phyloP scores from a whole-genome alignment of 2,888 invertebrate genomes.

The Priocnemis perturbator region DNA sequence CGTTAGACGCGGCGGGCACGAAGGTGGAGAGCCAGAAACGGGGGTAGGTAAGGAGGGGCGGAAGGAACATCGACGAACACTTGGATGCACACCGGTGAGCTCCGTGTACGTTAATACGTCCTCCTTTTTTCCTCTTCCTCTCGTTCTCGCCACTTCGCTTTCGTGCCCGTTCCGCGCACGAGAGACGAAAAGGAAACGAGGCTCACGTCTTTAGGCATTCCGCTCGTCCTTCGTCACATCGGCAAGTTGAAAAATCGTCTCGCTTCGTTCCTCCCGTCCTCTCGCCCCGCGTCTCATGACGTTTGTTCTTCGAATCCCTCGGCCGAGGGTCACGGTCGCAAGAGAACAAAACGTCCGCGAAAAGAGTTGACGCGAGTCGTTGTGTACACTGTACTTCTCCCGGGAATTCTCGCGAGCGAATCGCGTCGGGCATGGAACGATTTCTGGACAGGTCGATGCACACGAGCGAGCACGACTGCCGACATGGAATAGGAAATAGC shows the following conservation, averaged over 20 bases:
- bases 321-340: too few species aligned
- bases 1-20: background rate
- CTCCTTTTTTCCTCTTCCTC: conserved; percentile 45
- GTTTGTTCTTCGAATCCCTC: too few species aligned
- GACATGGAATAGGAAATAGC: conserved; percentile 36
- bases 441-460: conserved; percentile 69
- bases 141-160: conserved; percentile 48
- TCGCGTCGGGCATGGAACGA: conserved; percentile 43
- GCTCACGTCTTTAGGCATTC: background rate
- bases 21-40: conserved; percentile 16
- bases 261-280: too few species aligned
- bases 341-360: too few species aligned
- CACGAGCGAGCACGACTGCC: conserved; percentile 58
- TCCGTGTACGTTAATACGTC: conserved; percentile 53
- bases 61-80: conserved; percentile 41
- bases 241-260: background rate
- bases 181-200: background rate
- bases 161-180: conserved; percentile 36
- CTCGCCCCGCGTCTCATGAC: too few species aligned
- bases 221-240: conserved; percentile 1
- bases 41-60: conserved; percentile 19
- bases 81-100: conserved; percentile 63
- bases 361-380: too few species aligned
- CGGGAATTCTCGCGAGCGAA: too few species aligned
- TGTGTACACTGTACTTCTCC: too few species aligned